These are phyloP conservation scores for Aphyosemion australe DNA, from an alignment of 2,113 vertebrate species.

Conservation along the genomic window DNA sequence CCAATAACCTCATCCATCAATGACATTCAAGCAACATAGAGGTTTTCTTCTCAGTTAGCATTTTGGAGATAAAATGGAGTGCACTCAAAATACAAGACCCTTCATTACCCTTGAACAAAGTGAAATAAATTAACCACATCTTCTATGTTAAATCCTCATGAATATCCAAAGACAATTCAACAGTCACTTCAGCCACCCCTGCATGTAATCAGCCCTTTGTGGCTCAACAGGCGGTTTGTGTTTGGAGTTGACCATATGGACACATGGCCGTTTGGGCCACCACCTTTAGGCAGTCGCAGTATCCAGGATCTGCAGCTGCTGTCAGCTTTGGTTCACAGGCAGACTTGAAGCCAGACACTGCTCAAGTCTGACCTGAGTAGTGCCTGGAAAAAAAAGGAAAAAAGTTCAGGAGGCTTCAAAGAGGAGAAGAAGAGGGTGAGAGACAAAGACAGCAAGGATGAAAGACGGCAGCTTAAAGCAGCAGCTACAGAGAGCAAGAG, in stretches of 20 bases:
- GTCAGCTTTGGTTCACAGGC: constrained; percentile 46
- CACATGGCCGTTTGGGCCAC: constrained; percentile 30
- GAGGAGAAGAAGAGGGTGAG: constrained; percentile 27
- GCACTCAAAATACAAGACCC: constrained; percentile 28
- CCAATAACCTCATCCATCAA: constrained; percentile 17
- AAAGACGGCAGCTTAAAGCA: constrained; percentile 21
- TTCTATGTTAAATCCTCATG: constrained; percentile 40
- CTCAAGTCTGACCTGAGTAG: constrained; percentile 48
- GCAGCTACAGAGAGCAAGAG: constrained; percentile 8
- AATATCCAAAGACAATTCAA: constrained; percentile 45
- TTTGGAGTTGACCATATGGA: constrained; percentile 47
- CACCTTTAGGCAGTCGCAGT: constrained; percentile 9
- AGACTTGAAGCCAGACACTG: constrained; percentile 41
- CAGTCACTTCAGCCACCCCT: constrained; percentile 29
- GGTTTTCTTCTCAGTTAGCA: constrained; percentile 12
- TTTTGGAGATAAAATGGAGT: constrained; percentile 41
- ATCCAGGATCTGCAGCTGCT: constrained; percentile 53
- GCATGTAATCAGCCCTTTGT: constrained; percentile 5
- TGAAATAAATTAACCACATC: constrained; percentile 44
- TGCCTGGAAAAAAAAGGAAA: constrained; percentile 7
- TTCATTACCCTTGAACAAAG: constrained; percentile 26
- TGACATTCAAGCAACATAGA: constrained; percentile 15
- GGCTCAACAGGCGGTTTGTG: constrained; percentile 33
- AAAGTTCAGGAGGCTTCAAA: constrained; percentile 57
- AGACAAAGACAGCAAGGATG: constrained; percentile 24